Conservation (phyloP, 2,113 vertebrate species). For the Potamarius usumacintae region DNA sequence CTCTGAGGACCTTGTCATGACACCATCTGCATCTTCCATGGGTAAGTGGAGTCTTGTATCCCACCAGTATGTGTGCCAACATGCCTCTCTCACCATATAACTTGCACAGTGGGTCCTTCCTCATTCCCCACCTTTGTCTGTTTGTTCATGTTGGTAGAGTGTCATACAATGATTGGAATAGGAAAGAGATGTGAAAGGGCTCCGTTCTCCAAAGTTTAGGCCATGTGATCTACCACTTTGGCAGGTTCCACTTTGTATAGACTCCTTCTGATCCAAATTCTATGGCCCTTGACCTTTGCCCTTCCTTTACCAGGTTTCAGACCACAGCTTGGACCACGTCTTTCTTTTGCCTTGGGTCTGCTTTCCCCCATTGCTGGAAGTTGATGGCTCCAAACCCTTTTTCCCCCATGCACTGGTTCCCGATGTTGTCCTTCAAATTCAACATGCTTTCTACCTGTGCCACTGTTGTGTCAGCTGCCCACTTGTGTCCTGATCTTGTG, state of each 20-base stretch:
- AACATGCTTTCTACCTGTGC: constrained; percentile 21
- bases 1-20: constrained; percentile 5
- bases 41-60: constrained; percentile 19
- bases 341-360: not conserved
- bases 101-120: not conserved
- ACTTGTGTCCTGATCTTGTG: constrained; percentile 35
- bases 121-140: constrained; percentile 1
- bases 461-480: not conserved
- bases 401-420: not conserved
- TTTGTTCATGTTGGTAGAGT: constrained; percentile 8
- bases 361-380: constrained; percentile 26
- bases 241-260: constrained; percentile 45
- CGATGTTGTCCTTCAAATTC: constrained; percentile 17
- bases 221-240: constrained; percentile 17
- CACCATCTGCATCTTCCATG: not conserved
- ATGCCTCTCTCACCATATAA: constrained; percentile 1
- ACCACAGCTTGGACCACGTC: constrained; percentile 29
- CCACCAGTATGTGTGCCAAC: not conserved
- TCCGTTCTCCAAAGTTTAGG: constrained; percentile 15
- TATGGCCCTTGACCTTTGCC: not conserved
- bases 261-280: constrained; percentile 19
- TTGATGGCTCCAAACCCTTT: constrained; percentile 23
- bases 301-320: constrained; percentile 1
- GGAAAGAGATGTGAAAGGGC: constrained; percentile 32
- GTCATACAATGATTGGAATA: constrained; percentile 16